Evolutionary conservation across 2,888 invertebrate species (phyloP), one percentile per base, ranked within the genome.

Genomic region (Perizoma affinitatum): DNA sequence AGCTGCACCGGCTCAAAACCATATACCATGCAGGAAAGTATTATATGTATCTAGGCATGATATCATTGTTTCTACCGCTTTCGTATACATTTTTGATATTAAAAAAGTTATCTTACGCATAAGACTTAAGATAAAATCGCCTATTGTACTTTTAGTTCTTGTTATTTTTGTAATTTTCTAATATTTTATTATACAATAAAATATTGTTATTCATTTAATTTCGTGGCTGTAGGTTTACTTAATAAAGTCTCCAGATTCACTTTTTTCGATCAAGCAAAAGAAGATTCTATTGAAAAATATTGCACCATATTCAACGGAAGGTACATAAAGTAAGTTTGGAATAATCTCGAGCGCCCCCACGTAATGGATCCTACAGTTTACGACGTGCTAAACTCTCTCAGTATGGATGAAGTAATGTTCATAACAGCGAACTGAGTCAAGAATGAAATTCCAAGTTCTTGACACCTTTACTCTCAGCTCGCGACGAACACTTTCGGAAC

Each of bases 351-450:
- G 75, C 73, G 69, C 73, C 72, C 66, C 69, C 73, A 64, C 76
- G 82, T 86, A 86, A 87, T 86, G 83, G 84, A 85, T 81, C 79
- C 80, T 76, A 79, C 79, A 82, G 79, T 87, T 87, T 87, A 87
- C 80, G 87, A 87, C 75, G 87, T 86, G 86, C 84, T 88, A 87
- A 87, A 83, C 80, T 81, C 76, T 76, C 74, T 64, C 60, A 71
- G 74, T 75, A 74, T 76, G 76, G 80, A 85, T 86, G 76, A 80
- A 85, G 83, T 79, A 80, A 86, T 82, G 78, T 82, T 83, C 82
- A 80, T 85, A 86, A 84, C 80, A 78, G 77, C 76, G 77, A 79
- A 80, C 80, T 77, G 78, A 81, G 82, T 86, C 82, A 83, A 76
- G 76, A 79, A 80, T 80, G 75, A 80, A 79, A 80, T 81, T 77